A percentile compares a stretch with the other conserved stretches of the same genome.
These are phyloP conservation scores for Dyspetes luteomarginatus DNA, from an alignment of 2,888 invertebrate genomes.

Conservation along the genomic window DNA sequence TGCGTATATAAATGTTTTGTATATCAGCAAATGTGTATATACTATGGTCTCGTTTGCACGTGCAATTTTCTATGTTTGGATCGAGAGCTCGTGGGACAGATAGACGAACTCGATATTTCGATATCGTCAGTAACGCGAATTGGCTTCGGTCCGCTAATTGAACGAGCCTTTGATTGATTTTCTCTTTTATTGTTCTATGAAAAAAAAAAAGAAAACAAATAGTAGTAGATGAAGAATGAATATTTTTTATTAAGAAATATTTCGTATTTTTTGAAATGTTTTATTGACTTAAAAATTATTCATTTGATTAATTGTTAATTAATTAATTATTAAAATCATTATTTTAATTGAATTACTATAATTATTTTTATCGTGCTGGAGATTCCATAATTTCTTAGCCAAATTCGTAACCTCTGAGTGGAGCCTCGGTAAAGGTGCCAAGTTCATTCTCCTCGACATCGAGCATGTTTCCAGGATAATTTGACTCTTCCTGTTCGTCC, in stretches of 20 bases:
- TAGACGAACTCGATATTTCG: conserved; percentile 11
- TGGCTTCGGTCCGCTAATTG: conserved; percentile 40
- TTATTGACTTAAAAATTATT: too few relatives aligned
- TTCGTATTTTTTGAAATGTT: background rate
- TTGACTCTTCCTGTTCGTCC: background rate
- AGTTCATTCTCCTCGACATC: background rate
- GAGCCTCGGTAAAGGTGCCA: background rate
- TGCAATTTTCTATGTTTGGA: background rate
- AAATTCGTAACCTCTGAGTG: background rate
- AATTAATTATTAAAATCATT: too few relatives aligned
- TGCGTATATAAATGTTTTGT: conserved; percentile 7
- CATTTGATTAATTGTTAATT: conserved; percentile 11
- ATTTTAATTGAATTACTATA: too few relatives aligned
- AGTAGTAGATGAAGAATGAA: background rate
- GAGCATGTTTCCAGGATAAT: background rate
- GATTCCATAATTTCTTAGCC: background rate
- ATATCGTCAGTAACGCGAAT: conserved; percentile 22
- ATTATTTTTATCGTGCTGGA: background rate
- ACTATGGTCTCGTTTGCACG: background rate
- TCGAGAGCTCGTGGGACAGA: background rate
- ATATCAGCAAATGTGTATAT: background rate
- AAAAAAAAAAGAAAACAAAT: background rate
- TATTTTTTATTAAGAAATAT: background rate
- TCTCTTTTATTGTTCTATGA: conserved; percentile 7
- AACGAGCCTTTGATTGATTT: conserved; percentile 29